Conservation (phyloP, 2,888 invertebrate species). For the Coremacera marginata region DNA sequence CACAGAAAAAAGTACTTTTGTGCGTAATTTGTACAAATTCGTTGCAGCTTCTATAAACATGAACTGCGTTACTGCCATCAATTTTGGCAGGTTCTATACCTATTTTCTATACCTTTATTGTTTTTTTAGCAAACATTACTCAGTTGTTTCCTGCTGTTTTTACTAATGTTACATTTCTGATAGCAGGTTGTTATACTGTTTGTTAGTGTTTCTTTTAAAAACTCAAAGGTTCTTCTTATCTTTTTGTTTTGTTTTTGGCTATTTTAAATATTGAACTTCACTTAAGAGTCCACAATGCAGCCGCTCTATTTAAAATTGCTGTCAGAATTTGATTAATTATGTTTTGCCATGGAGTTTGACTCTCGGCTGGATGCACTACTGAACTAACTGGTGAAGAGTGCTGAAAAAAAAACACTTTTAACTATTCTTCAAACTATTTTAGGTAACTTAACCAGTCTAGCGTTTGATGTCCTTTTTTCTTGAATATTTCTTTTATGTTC, state of each 20-base stretch:
- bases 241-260: too few species aligned
- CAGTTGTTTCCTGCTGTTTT: not conserved
- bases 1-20: too few species aligned
- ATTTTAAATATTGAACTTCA: too few species aligned
- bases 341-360: not conserved
- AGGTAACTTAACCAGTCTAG: not conserved
- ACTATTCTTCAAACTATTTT: not conserved
- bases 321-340: conserved; percentile 11
- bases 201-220: not conserved
- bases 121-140: not conserved
- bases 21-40: too few species aligned
- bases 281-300: too few species aligned
- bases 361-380: not conserved
- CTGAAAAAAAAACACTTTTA: not conserved
- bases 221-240: not conserved
- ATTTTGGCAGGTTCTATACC: conserved; percentile 12
- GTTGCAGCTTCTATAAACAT: too few species aligned
- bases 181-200: conserved; percentile 6
- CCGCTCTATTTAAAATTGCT: too few species aligned
- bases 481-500: not conserved
- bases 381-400: not conserved
- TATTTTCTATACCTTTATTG: too few species aligned
- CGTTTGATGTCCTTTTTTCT: not conserved
- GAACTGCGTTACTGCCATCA: not conserved
- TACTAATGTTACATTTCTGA: not conserved